Evolutionary conservation across 2,888 invertebrate species (phyloP).

Genomic region (Caenorhabditis doughertyi): DNA sequence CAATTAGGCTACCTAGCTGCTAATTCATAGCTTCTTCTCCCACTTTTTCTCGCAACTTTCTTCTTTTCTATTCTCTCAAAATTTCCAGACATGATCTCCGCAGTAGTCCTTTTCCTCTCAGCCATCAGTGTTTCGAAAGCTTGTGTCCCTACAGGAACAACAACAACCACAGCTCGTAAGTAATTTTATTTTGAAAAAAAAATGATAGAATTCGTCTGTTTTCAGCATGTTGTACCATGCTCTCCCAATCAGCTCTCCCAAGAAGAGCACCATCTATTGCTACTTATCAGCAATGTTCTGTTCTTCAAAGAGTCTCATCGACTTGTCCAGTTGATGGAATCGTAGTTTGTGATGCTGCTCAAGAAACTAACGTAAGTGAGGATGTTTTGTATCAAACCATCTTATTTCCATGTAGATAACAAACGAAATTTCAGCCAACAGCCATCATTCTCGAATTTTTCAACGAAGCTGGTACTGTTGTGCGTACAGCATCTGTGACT

Average conservation of each 20-base stretch:
- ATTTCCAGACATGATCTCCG: conserved; percentile 49
- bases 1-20: conserved; percentile 56
- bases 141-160: conserved; percentile 54
- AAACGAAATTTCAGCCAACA: conserved; percentile 42
- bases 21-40: conserved; percentile 20
- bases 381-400: not conserved
- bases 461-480: conserved; percentile 29
- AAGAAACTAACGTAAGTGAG: conserved; percentile 59
- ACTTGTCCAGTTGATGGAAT: conserved; percentile 65
- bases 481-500: conserved; percentile 15
- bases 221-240: conserved; percentile 65
- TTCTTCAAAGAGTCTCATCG: conserved; percentile 66
- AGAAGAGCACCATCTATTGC: conserved; percentile 12
- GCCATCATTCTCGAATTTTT: conserved; percentile 49
- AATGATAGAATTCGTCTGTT: not conserved
- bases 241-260: conserved; percentile 33
- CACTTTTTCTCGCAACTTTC: not conserved
- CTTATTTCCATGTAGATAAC: not conserved
- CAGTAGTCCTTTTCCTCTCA: conserved; percentile 48
- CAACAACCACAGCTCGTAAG: conserved; percentile 56
- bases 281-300: conserved; percentile 62
- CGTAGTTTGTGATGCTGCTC: conserved; percentile 64
- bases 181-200: not conserved
- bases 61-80: not conserved
- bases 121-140: conserved; percentile 49